Evolutionary conservation across 2,113 vertebrate genomes (phyloP).

Genomic region (Scolopax mira): DNA sequence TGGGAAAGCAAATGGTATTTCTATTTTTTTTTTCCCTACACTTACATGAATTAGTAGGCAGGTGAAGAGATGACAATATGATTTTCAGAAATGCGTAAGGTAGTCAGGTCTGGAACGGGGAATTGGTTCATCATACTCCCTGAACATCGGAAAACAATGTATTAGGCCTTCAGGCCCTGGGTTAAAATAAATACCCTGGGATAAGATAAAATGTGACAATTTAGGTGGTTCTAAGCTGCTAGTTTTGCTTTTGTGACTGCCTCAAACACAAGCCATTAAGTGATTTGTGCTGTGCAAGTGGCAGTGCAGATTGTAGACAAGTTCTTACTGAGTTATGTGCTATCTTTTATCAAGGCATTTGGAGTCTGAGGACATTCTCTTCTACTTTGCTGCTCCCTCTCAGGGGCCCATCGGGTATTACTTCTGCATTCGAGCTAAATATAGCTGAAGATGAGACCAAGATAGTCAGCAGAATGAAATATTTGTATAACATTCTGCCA

Average conservation of each 20-base stretch:
- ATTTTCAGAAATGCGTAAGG: neutral
- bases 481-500: neutral
- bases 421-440: neutral
- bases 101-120: neutral
- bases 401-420: neutral
- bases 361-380: neutral
- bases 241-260: neutral
- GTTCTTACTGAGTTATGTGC: neutral
- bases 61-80: neutral
- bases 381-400: neutral
- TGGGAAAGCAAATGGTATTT: neutral
- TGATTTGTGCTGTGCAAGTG: neutral
- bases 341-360: neutral
- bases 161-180: neutral
- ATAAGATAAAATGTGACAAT: neutral
- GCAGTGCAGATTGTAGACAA: neutral
- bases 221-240: neutral
- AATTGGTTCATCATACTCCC: neutral
- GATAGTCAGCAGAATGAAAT: neutral
- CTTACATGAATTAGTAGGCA: neutral
- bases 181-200: neutral
- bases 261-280: neutral
- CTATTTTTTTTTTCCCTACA: neutral
- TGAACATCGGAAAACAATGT: neutral
- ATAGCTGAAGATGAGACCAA: neutral